Evolutionary conservation across 2,113 vertebrate genomes (phyloP).

Genomic region (Pitta sordida): DNA sequence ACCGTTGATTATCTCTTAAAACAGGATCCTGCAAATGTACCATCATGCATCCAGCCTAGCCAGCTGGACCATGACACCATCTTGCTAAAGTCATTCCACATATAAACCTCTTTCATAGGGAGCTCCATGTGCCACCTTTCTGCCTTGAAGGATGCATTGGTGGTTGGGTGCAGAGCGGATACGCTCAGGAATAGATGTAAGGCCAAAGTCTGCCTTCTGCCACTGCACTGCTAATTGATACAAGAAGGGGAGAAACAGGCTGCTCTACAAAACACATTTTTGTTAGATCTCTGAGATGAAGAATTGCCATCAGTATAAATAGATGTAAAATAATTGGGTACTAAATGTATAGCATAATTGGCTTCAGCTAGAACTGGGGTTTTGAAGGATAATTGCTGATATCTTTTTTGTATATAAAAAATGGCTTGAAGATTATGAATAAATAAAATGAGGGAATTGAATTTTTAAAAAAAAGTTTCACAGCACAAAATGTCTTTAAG

Average conservation of each 20-base stretch:
- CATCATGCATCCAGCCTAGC: no score
- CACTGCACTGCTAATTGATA: not conserved
- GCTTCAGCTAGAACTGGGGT: not conserved
- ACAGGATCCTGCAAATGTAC: no score
- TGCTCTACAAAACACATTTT: not conserved
- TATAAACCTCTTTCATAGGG: not conserved
- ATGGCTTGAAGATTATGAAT: constrained; percentile 10
- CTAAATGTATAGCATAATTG: not conserved
- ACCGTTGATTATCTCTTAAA: not conserved
- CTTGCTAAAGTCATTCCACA: not conserved
- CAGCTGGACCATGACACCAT: no score
- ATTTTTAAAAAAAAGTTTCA: not conserved
- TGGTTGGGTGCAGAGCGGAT: accelerated
- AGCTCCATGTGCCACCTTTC: not conserved
- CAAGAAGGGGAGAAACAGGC: not conserved
- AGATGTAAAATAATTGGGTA: not conserved
- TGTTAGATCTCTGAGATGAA: not conserved
- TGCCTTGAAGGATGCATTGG: not conserved
- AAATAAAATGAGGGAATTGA: not conserved
- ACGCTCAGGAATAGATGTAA: accelerated
- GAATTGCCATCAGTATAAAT: not conserved
- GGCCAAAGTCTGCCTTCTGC: not conserved
- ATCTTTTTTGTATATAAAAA: not conserved
- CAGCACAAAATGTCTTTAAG: not conserved
- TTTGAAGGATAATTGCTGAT: not conserved